Conservation (phyloP, 2,888 invertebrate species). For the Spilosoma lubricipeda region DNA sequence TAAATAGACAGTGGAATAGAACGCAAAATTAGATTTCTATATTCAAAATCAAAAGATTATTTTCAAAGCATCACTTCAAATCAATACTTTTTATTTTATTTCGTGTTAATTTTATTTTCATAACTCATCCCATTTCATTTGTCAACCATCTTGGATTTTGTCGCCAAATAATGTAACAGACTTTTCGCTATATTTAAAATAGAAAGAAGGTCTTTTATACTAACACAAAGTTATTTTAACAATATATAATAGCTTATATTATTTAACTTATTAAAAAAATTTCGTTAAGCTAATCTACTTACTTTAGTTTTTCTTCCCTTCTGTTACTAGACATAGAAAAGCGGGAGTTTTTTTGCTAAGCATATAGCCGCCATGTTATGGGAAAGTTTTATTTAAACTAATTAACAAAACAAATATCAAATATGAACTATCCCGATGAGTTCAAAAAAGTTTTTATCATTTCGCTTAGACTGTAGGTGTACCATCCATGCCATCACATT, state of each 20-base stretch:
- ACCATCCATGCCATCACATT: conserved; percentile 72
- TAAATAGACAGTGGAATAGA: conserved; percentile 59
- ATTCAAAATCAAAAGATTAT: conserved; percentile 56
- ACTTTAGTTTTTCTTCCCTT: conserved; percentile 6
- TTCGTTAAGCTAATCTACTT: conserved; percentile 8
- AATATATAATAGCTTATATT: conserved; percentile 57
- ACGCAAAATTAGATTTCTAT: conserved; percentile 60
- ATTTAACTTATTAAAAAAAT: conserved; percentile 45
- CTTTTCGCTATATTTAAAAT: conserved; percentile 41
- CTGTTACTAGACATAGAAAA: conserved; percentile 16
- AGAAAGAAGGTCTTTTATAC: conserved; percentile 55
- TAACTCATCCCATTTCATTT: conserved; percentile 60
- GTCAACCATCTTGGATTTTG: conserved; percentile 58
- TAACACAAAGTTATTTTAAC: conserved; percentile 72
- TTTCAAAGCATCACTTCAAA: conserved; percentile 79
- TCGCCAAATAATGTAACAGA: conserved; percentile 45
- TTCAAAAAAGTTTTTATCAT: conserved; percentile 58
- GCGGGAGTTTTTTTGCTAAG: conserved; percentile 67
- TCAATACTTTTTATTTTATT: conserved; percentile 52
- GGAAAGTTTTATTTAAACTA: conserved; percentile 57
- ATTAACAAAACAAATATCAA: conserved; percentile 53
- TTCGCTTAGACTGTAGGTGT: conserved; percentile 80
- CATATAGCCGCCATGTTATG: conserved; percentile 68
- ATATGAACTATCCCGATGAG: conserved; percentile 68
- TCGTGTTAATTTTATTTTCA: conserved; percentile 57